These are phyloP conservation scores for Rhyzopertha dominica DNA, from an alignment of 1,140 invertebrate species.

Conservation along the genomic window DNA sequence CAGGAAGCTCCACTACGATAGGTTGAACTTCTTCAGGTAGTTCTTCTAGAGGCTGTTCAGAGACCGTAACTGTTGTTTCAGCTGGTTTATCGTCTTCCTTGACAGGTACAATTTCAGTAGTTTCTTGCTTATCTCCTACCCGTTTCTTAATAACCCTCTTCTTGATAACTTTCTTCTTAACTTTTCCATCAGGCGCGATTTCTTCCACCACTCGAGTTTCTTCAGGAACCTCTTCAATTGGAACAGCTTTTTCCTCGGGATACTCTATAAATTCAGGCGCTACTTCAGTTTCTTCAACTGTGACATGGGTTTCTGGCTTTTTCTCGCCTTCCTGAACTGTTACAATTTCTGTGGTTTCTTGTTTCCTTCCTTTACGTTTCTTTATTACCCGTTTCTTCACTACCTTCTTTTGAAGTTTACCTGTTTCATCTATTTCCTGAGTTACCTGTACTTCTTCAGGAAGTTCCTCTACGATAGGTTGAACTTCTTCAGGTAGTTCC, in stretches of 20 bases:
- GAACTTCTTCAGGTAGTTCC: conserved; percentile 41
- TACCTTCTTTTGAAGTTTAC: conserved; percentile 37
- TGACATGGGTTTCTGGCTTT: conserved; percentile 21
- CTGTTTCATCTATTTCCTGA: conserved; percentile 34
- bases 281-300: conserved; percentile 24
- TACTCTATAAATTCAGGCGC: conserved; percentile 28
- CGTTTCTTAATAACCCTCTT: conserved; percentile 39
- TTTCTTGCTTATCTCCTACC: conserved; percentile 16
- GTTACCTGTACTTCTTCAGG: conserved; percentile 33
- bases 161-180: conserved; percentile 39
- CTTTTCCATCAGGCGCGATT: conserved; percentile 33
- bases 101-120: conserved; percentile 34
- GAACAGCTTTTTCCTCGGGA: conserved; percentile 20
- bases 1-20: conserved; percentile 33
- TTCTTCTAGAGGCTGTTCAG: conserved; percentile 22
- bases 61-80: conserved; percentile 40
- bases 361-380: conserved; percentile 38
- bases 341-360: conserved; percentile 45
- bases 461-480: conserved; percentile 33
- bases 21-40: conserved; percentile 19
- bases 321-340: conserved; percentile 37
- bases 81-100: conserved; percentile 40
- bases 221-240: conserved; percentile 37
- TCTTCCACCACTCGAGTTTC: conserved; percentile 33
- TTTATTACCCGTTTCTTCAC: conserved; percentile 46